Evolutionary conservation across 2,888 invertebrate species (phyloP).

Genomic region (Coleophora flavipennella): DNA sequence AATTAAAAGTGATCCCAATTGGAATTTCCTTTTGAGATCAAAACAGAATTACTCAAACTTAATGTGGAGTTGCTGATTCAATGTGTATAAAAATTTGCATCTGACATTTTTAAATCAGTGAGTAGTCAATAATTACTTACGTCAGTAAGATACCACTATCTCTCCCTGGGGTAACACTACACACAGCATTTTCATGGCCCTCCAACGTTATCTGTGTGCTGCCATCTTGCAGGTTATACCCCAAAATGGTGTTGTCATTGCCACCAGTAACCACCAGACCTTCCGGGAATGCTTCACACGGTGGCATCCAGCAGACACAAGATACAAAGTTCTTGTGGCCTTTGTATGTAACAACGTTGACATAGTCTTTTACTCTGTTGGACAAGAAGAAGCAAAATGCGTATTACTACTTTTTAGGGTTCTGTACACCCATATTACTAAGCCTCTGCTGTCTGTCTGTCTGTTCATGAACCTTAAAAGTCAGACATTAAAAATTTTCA

Average conservation of each 20-base stretch:
- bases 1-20: too few relatives aligned
- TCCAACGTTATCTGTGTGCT: slow-evolving; percentile 78
- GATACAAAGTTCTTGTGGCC: slow-evolving; percentile 92
- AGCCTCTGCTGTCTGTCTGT: too few relatives aligned
- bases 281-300: slow-evolving; percentile 77
- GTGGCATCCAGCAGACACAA: slow-evolving; percentile 83
- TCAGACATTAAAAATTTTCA: too few relatives aligned
- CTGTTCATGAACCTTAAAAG: too few relatives aligned
- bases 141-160: slow-evolving; percentile 56
- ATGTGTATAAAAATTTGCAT: too few relatives aligned
- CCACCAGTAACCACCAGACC: slow-evolving; percentile 91
- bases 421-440: too few relatives aligned
- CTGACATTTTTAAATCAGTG: too few relatives aligned
- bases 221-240: slow-evolving; percentile 81
- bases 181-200: slow-evolving; percentile 85
- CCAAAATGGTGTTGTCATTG: slow-evolving; percentile 87
- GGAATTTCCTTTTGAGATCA: too few relatives aligned
- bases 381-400: slow-evolving; percentile 3
- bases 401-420: too few relatives aligned
- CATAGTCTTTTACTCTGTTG: slow-evolving; percentile 73
- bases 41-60: too few relatives aligned
- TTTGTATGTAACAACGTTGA: slow-evolving; percentile 77
- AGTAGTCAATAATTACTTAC: slow-evolving; percentile 31
- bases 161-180: slow-evolving; percentile 55
- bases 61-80: too few relatives aligned